Base-by-base conservation (phyloP, 2,113 vertebrate genomes). In the Festucalex cinctus region DNA sequence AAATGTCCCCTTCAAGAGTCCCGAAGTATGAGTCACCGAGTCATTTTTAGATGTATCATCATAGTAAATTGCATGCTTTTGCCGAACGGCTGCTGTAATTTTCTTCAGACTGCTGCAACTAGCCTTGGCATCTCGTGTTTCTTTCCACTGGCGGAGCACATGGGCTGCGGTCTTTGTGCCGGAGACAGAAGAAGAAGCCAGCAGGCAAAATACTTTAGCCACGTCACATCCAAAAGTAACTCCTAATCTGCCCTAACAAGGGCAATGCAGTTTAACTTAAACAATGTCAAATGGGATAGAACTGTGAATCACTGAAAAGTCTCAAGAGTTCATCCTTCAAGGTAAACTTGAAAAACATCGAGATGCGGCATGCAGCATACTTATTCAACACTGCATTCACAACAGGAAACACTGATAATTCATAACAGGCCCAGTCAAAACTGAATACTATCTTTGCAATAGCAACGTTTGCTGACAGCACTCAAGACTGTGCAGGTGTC, bases 31-130 rank as follows among this genome's bases (percentile, higher is more conserved):
- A 62, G 59, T 62, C 59, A 62, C 37, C 1, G 12, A 41, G 20
- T 41, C 36, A n/a, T 43, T 62, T 57, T 62, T 10, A 16, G 14
- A 43, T 43, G 60, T 43, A 41, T 62, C n/a, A 41, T 62, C 71
- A 75, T 28, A 54, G 35, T 66, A 77, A 85, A 88, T 80, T 79
- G 76, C 72, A 84, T 70, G 65, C 69, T 68, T 78, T 78, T 82
- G 76, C 73, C 83, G 73, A 86, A 82, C 70, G 44, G 60, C 48
- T 75, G 22, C 82, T 85, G 82, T 87, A 88, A 84, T 87, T 86
- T 83, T 71, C 62, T 67, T 81, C 82, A 64, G 81, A 68, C 82
- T 75, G 72, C 62, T 64, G 82, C 78, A 85, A 79, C 84, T 68
- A 66, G 75, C 73, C 73, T 78, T 70, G 66, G 65, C 62, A 81